phyloP scores from a whole-genome alignment of 30 jellyfish, hydroid and myxozoan species.

The Pelagia noctiluca region DNA sequence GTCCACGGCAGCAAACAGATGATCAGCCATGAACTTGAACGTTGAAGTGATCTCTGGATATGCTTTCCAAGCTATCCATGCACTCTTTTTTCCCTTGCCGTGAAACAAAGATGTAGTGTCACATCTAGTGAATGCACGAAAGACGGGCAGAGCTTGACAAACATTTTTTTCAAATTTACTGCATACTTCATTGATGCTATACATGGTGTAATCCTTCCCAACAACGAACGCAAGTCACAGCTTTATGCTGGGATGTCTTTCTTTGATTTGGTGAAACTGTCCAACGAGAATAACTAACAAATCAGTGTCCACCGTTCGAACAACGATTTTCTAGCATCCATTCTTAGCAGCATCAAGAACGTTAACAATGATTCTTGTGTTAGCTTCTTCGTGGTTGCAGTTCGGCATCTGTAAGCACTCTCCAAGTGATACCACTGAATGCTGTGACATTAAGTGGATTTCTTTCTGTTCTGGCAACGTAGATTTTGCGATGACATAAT shows the following conservation, averaged over 20 bases:
- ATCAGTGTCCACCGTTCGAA: conserved; percentile 63
- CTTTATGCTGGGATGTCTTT: conserved; percentile 5
- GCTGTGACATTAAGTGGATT: conserved; percentile 32
- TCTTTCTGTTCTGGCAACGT: conserved; percentile 36
- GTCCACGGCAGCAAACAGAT: too few species aligned
- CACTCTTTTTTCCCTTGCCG: conserved; percentile 33
- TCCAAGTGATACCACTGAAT: conserved; percentile 58
- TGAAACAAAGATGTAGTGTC: conserved; percentile 33
- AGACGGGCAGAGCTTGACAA: conserved; percentile 31
- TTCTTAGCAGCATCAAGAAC: conserved; percentile 2
- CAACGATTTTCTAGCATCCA: conserved; percentile 30
- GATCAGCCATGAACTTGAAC: too few species aligned
- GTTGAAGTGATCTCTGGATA: too few species aligned
- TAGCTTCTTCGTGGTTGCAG: conserved; percentile 65
- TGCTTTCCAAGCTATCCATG: conserved; percentile 39
- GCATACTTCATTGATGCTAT: conserved; percentile 18
- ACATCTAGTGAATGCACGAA: conserved; percentile 21
- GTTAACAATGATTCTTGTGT: conserved; percentile 45
- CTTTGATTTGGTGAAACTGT: background rate
- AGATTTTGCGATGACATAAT: conserved; percentile 17
- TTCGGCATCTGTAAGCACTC: conserved; percentile 48
- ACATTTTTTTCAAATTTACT: conserved; percentile 1
- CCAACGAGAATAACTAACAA: conserved; percentile 39
- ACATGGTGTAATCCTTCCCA: conserved; percentile 28
- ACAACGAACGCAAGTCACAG: conserved; percentile 46